Evolutionary conservation across 2,888 invertebrate genomes (phyloP).

Genomic region (Leucozona laternaria): DNA sequence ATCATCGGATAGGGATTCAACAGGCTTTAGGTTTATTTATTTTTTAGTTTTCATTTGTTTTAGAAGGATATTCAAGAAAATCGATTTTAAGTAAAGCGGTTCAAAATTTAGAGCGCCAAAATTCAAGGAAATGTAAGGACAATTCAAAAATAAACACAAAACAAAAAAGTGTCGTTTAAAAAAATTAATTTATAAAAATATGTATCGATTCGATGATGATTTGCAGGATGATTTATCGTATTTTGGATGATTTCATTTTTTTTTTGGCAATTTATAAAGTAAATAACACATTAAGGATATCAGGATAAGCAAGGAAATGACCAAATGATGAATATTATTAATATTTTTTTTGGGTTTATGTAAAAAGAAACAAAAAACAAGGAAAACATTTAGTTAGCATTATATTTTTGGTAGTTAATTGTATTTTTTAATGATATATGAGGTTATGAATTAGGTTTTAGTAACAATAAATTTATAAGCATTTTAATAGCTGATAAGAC

Average conservation of each 20-base stretch:
- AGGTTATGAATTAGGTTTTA: slow-evolving; percentile 34
- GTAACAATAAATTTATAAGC: slow-evolving; percentile 36
- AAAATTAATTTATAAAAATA: slow-evolving; percentile 52
- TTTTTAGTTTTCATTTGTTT: slow-evolving; percentile 56
- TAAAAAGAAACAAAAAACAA: slow-evolving; percentile 81
- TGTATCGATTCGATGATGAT: slow-evolving; percentile 63
- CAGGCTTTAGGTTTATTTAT: slow-evolving; percentile 88
- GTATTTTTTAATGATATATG: slow-evolving; percentile 34
- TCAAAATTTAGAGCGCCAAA: slow-evolving; percentile 53
- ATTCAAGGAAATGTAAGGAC: slow-evolving; percentile 42
- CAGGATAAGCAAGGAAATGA: slow-evolving; percentile 83
- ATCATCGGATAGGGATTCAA: slow-evolving; percentile 98
- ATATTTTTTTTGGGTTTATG: slow-evolving; percentile 77
- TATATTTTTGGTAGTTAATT: slow-evolving; percentile 52
- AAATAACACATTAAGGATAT: slow-evolving; percentile 75
- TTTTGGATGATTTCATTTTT: slow-evolving; percentile 33
- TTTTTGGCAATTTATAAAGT: slow-evolving; percentile 70
- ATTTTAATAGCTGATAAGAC: slow-evolving; percentile 17
- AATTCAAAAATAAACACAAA: slow-evolving; percentile 52
- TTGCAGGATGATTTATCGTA: slow-evolving; percentile 64
- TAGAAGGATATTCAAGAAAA: slow-evolving; percentile 46
- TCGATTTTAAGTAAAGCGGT: slow-evolving; percentile 58
- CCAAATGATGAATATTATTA: slow-evolving; percentile 80
- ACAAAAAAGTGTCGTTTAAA: slow-evolving; percentile 48
- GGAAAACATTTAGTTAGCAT: slow-evolving; percentile 83